A percentile compares a stretch with the other conserved stretches of the same genome.
phyloP scores from a whole-genome alignment of 2,888 invertebrate genomes.

The Oxycera nigricornis region DNA sequence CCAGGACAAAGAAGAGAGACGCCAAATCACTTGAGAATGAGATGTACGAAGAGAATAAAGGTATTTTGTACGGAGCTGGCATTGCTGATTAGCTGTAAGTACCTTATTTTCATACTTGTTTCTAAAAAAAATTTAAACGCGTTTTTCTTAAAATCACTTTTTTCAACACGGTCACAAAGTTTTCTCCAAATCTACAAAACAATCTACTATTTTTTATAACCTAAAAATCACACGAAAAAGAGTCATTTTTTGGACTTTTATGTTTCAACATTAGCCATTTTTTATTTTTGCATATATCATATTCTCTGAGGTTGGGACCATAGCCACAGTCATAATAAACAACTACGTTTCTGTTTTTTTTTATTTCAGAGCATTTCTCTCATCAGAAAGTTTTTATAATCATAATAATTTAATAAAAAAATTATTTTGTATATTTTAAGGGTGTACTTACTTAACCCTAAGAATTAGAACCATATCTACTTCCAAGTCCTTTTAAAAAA shows the following conservation, averaged over 20 bases:
- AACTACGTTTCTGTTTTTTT: background rate
- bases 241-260: background rate
- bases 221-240: too few species aligned
- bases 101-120: background rate
- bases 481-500: too few species aligned
- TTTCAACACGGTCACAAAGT: background rate
- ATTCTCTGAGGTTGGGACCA: too few species aligned
- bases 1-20: too few species aligned
- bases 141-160: background rate
- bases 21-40: background rate
- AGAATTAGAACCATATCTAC: too few species aligned
- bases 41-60: background rate
- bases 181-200: background rate
- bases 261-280: background rate
- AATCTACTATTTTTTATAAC: background rate
- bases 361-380: background rate
- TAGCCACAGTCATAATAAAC: background rate
- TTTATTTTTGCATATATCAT: background rate
- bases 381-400: too few species aligned
- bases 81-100: too few species aligned
- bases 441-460: too few species aligned
- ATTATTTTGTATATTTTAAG: too few species aligned
- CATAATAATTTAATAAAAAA: too few species aligned
- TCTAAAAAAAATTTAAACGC: background rate
- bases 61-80: too few species aligned